phyloP scores from a whole-genome alignment of 2,888 invertebrate species.

The Trilocha varians region DNA sequence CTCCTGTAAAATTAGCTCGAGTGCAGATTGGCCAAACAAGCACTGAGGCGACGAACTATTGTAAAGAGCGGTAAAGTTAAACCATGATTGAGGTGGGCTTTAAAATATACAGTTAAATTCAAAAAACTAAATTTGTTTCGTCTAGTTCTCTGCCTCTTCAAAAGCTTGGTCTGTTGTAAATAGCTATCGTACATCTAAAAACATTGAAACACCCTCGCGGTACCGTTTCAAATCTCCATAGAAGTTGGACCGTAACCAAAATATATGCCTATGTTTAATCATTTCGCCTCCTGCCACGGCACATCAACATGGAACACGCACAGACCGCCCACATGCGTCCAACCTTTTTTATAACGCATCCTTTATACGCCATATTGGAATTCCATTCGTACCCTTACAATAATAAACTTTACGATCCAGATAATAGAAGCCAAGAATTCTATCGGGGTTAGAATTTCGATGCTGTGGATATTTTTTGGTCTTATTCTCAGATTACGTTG shows the following conservation, averaged over 20 bases:
- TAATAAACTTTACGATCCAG: neutral
- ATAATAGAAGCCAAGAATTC: neutral
- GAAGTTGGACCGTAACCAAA: conserved; percentile 8
- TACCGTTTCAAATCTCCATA: neutral
- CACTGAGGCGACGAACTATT: too few relatives aligned
- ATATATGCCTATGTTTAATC: conserved; percentile 14
- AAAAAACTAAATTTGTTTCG: too few relatives aligned
- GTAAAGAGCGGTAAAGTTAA: too few relatives aligned
- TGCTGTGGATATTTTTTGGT: neutral
- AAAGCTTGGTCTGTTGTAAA: too few relatives aligned
- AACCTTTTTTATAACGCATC: conserved; percentile 61
- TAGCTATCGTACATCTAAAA: neutral
- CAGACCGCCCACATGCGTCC: conserved; percentile 49
- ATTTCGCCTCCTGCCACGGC: conserved; percentile 2
- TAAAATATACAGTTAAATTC: too few relatives aligned
- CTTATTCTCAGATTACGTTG: conserved; percentile 2
- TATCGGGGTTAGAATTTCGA: neutral
- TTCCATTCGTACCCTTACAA: conserved; percentile 28
- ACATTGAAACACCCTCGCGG: too few relatives aligned
- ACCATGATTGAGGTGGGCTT: too few relatives aligned
- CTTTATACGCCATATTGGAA: conserved; percentile 57
- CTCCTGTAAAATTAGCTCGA: too few relatives aligned
- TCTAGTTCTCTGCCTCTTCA: too few relatives aligned
- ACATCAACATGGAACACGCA: conserved; percentile 27
- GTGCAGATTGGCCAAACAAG: too few relatives aligned